Base-by-base conservation (phyloP, 2,797 vertebrate genomes). In the Natrix natrix region DNA sequence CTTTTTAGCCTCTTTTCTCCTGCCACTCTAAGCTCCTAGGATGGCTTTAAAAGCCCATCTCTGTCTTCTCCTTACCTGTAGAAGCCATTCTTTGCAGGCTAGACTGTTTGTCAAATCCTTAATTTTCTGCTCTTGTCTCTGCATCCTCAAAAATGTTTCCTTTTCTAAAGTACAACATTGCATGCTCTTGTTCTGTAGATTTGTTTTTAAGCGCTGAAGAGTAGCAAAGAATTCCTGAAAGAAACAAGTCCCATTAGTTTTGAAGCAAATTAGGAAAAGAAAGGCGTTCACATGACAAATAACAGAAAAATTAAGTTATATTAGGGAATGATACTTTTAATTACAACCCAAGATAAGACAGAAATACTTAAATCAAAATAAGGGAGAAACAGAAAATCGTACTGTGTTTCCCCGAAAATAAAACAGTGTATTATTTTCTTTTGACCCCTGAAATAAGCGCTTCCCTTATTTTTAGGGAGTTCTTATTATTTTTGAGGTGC, bases 141-240 rank as follows among this genome's bases (percentile, higher is more conserved):
- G 97, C 78, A 97, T 94, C 96, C 98, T 97, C 86, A 12, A 94
- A 93, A 93, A 96, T 22, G 97, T 98, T 94, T 98, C 97, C 66
- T 94, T 96, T 95, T 98, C 97, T 54, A 95, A 66, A 24, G 97
- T 95, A 32, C 94, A 98, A 94, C 98, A 97, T 95, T 97, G 98
- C 95, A 98, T 98, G 88, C 97, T 97, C 92, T 97, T 98, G 90
- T 96, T 98, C 96, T 98, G 98, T 92, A 99, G 96, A 90, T 98
- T 97, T 59, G 94, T 94, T 17, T 98, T 98, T 10, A 98, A 95
- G 59, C 97, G 97, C 91, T 98, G 98, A 90, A 99, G 96, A 94
- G 97, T 96, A 94, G 96, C 94, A 92, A 97, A 97, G 95, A 99
- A 97, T 93, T 99, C 99, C 98, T 99, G 96, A 57, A 63, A 95